Conservation (phyloP, 2,113 vertebrate species). For the Gasterosteus nipponicus region DNA sequence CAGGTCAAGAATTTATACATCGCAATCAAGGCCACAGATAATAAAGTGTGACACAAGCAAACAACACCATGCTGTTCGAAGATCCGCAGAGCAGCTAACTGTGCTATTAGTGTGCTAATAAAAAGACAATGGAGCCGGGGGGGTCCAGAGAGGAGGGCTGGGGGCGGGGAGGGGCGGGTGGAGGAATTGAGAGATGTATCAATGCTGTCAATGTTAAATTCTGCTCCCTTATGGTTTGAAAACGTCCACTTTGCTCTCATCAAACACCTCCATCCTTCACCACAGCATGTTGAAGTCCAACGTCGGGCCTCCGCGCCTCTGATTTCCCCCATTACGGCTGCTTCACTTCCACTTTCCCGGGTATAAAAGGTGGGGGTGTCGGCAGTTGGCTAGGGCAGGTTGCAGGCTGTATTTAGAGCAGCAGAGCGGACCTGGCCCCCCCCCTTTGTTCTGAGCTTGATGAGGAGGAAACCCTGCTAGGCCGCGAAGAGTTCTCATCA, state of each 20-base stretch:
- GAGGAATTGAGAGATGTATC: not conserved
- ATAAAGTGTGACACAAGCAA: no score
- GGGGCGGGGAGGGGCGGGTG: no score
- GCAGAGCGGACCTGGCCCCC: conserved; percentile 58
- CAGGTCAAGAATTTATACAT: no score
- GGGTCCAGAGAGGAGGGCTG: no score
- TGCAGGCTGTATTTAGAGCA: conserved; percentile 72
- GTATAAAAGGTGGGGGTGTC: conserved; percentile 39
- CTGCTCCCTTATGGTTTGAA: not conserved
- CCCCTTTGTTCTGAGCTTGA: conserved; percentile 74
- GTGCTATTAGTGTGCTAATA: not conserved
- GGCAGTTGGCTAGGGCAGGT: conserved; percentile 58
- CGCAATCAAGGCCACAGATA: no score
- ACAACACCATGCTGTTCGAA: not conserved
- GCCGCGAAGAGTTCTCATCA: conserved; percentile 73
- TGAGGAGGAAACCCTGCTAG: conserved; percentile 77
- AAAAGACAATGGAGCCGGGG: no score
- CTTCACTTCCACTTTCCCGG: conserved; percentile 29
- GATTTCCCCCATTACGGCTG: conserved; percentile 19
- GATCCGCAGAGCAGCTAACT: not conserved
- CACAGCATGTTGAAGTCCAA: conserved; percentile 8
- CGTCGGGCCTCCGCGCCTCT: conserved; percentile 3
- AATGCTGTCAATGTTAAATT: not conserved
- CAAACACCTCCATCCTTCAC: not conserved
- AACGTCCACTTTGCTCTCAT: not conserved